Evolutionary conservation across 37 sponge, comb jelly and placozoan genomes (phyloP), one percentile per base, ranked within the genome.

Genomic region (Beroe ovata): DNA sequence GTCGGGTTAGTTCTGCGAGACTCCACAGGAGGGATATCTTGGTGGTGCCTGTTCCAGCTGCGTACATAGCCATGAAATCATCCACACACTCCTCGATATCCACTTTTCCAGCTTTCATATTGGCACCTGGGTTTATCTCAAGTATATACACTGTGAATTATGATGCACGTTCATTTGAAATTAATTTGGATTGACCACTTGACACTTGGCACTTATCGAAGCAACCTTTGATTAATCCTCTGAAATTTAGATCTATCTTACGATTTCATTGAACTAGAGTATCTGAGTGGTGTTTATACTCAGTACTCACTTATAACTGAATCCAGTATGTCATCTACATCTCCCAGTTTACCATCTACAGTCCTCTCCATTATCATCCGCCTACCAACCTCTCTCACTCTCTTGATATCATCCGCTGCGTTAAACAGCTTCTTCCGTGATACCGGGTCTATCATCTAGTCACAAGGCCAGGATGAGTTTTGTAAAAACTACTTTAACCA

Each of bases 41-140:
- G 2, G 84, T 77, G 28, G 84, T 77, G 0, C 36, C 26, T 20
- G 26, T 77, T 20, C 84, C 54, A 22, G 84, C 84, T 2, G 47
- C 84, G 54, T 77, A 77, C 84, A 77, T 77, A 1, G 84, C 54
- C 54, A 42, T 41, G 28, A 77, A 77, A 3, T 77, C 84, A 20
- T 77, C 84, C 84, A 77, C 0, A 42, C 54, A 25, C 23, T 77
- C 84, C 14, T 77, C 84, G 26, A 77, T 21, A 8, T 77, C 54
- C 4, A 77, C 20, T 25, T 39, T 77, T 19, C 54, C 84, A 41
- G 28, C 4, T 1, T 39, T 23, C 42, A 42, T 77, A 42, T 77
- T 77, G 16, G 84, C 84, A 77, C 54, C 47, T 69, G 71, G 6
- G 23, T 18, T 11, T 58, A 58, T 58, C 18, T 58, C n/a, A n/a